These are phyloP conservation scores for Dusona sp. DNA, from an alignment of 2,888 invertebrate genomes.

Conservation along the genomic window DNA sequence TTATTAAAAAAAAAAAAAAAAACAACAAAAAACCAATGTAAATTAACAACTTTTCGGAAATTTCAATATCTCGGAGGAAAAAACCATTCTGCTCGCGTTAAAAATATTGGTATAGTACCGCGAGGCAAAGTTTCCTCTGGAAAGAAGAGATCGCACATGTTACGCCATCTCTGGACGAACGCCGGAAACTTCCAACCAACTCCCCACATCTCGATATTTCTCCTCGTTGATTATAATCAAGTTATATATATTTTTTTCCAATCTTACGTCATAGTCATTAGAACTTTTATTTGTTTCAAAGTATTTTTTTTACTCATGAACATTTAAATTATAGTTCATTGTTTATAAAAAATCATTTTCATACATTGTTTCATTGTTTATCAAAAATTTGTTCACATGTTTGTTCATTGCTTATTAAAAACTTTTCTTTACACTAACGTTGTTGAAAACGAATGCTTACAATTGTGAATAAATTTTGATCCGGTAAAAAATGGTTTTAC, in stretches of 20 bases:
- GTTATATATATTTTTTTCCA: background rate
- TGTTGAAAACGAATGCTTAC: background rate
- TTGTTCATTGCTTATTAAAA: too few species aligned
- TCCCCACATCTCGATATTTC: conserved; percentile 65
- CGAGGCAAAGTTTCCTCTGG: conserved; percentile 22
- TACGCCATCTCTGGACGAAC: conserved; percentile 75
- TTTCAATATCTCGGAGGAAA: background rate
- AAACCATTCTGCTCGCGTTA: background rate
- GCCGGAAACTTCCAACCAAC: conserved; percentile 68
- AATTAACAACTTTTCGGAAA: background rate
- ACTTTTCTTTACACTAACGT: background rate
- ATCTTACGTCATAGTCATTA: background rate
- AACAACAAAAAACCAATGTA: conserved; percentile 2
- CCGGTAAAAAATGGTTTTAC: background rate
- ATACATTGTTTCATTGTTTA: too few species aligned
- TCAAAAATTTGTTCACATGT: background rate
- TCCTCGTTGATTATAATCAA: conserved; percentile 48
- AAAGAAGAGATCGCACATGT: conserved; percentile 66
- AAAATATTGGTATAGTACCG: background rate
- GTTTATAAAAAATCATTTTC: background rate
- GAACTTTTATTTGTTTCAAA: background rate
- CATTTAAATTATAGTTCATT: background rate
- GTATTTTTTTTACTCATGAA: background rate
- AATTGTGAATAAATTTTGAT: background rate
- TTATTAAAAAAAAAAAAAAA: conserved; percentile 37